phyloP scores from a whole-genome alignment of 1,140 invertebrate genomes.

The Aricia agestis region DNA sequence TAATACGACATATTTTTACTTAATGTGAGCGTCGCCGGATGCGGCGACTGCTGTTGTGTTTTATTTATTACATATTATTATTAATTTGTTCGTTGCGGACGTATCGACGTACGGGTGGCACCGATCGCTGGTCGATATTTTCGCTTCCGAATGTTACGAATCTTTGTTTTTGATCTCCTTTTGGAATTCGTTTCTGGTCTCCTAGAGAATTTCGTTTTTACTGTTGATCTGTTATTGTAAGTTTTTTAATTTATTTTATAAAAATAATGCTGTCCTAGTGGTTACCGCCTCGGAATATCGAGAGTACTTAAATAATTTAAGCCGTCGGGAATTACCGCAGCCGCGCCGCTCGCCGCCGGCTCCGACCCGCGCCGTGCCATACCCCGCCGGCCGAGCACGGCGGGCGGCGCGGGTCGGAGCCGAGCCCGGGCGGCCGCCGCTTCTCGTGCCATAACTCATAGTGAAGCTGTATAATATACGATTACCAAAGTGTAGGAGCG shows the following conservation, averaged over 20 bases:
- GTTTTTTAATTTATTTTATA: background rate
- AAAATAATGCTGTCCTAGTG: background rate
- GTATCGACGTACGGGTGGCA: too few relatives aligned
- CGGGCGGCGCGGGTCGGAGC: background rate
- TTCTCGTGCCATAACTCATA: slow-evolving; percentile 11
- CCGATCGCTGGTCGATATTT: background rate
- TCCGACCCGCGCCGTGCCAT: background rate
- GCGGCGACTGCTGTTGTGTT: background rate
- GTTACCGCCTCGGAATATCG: background rate
- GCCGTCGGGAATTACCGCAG: background rate
- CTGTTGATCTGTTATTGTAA: background rate
- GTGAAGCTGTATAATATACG: background rate
- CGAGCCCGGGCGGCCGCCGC: background rate
- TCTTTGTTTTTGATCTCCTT: slow-evolving; percentile 9
- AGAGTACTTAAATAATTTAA: background rate
- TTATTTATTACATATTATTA: background rate
- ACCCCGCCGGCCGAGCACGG: background rate
- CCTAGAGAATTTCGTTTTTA: slow-evolving; percentile 6
- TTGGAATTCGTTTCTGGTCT: background rate
- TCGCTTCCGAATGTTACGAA: background rate
- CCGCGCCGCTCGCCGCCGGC: too few relatives aligned
- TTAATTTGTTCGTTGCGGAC: background rate
- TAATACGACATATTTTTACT: background rate
- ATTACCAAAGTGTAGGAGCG: background rate
- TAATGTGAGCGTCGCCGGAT: background rate